phyloP scores from a whole-genome alignment of 2,797 vertebrate species.

The Amblyraja radiata region DNA sequence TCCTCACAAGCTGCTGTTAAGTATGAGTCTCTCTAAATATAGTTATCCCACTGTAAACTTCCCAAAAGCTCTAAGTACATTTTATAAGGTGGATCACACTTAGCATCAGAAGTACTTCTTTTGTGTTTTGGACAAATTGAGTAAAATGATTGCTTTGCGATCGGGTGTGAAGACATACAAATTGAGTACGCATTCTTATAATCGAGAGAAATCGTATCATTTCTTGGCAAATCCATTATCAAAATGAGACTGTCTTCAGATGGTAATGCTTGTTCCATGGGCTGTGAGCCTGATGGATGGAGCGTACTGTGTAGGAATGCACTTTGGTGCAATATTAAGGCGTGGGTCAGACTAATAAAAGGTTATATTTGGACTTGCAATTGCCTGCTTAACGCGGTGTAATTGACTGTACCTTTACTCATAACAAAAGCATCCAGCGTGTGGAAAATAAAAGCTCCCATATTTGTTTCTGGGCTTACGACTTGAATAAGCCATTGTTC shows the following conservation, averaged over 20 bases:
- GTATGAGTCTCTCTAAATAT: conserved; percentile 1
- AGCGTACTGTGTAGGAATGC: background rate
- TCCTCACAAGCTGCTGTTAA: background rate
- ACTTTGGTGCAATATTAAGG: background rate
- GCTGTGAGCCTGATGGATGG: background rate
- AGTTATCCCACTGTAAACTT: background rate
- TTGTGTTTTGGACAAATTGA: conserved; percentile 8
- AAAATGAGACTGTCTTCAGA: background rate
- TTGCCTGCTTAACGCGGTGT: background rate
- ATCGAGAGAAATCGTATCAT: background rate
- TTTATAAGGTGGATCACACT: background rate
- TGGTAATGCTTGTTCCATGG: background rate
- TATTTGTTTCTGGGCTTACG: conserved; percentile 50
- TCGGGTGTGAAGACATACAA: background rate
- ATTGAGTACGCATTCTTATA: background rate
- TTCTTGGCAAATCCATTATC: background rate
- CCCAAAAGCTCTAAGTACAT: background rate
- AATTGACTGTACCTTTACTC: conserved; percentile 22
- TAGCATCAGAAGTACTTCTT: background rate
- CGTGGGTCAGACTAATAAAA: conserved; percentile 9
- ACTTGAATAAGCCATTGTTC: conserved; percentile 58
- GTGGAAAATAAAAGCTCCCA: conserved; percentile 46
- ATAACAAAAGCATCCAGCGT: conserved; percentile 28
- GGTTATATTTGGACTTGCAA: conserved; percentile 6
- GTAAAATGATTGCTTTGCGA: background rate